Evolutionary conservation across 92 coral and sea anemone species (phyloP), one percentile per base, ranked within the genome.

Genomic region (Actinernus sp.): DNA sequence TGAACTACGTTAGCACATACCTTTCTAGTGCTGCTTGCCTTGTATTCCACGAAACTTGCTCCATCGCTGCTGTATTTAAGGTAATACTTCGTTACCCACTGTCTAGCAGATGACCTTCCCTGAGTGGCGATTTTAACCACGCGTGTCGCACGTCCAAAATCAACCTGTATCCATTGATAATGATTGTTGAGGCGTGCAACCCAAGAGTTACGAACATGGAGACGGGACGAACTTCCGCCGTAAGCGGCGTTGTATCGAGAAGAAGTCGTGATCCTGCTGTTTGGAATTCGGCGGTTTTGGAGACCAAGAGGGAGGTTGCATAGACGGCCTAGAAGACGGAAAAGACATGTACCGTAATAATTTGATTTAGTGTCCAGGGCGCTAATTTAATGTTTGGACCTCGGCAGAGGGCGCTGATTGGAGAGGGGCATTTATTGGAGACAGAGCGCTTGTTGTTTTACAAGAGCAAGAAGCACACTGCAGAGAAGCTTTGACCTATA

Each of bases 131-230:
- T 58, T 61, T 77, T 60, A 3, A 76, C 65, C 11, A 81, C 28
- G 9, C 79, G 70, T 17, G 88, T 53, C 3, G 82, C 64, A 18
- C 76, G 81, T 28, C 77, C 89, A 60, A 90, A 87, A 61, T 90
- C 91, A 2, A 90, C 68, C 70, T 62, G 82, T 16, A 90, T 74
- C 92, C 92, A 90, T 41, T 90, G 97, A 28, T 56, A 76, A 1
- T 58, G 89, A 80, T 86, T 78, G 52, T 65, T 71, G 3, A 25
- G 16, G 14, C 58, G 62, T 12, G 89, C 66, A 40, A 90, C 58
- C 97, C 97, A 90, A 1, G 92, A 87, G 9, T 86, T 78, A n/a
- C 71, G 58, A 3, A 51, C 58, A 25, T 70, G 65, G 2, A 70
- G 57, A 8, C 78, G 78, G 14, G 52, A 56, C 66, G 58, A 17